A percentile compares a stretch with the other conserved stretches of the same genome.
These are phyloP conservation scores for Nymphalis polychloros DNA, from an alignment of 2,888 invertebrate species.

Conservation along the genomic window DNA sequence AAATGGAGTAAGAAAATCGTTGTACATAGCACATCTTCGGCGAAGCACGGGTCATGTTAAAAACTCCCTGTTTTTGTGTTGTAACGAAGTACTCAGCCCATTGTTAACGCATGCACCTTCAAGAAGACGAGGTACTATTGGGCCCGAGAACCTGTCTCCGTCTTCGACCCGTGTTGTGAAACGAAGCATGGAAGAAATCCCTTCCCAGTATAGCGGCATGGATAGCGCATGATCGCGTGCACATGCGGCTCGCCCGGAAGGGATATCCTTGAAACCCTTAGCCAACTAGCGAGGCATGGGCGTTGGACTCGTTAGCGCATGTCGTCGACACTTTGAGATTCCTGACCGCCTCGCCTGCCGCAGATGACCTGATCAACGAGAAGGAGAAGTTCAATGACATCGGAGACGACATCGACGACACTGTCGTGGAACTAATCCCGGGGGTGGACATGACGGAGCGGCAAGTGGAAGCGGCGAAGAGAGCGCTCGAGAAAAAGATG, in stretches of 20 bases:
- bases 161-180: constrained; percentile 22
- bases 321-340: constrained; percentile 32
- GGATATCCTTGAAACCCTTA: constrained; percentile 20
- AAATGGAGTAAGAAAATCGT: constrained; percentile 29
- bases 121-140: constrained; percentile 30
- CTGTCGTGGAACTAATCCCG: constrained; percentile 91
- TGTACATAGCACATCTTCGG: constrained; percentile 54
- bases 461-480: constrained; percentile 28
- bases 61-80: constrained; percentile 53
- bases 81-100: constrained; percentile 46
- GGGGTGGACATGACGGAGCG: constrained; percentile 74
- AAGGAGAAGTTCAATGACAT: constrained; percentile 96
- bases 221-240: constrained; percentile 50
- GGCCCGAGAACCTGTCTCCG: constrained; percentile 28
- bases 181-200: constrained; percentile 34
- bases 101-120: constrained; percentile 46
- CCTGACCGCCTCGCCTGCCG: constrained; percentile 55
- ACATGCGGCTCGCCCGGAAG: constrained; percentile 26
- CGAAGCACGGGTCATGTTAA: constrained; percentile 65
- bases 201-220: constrained; percentile 45
- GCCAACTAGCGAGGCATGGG: constrained; percentile 38
- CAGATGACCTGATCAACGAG: constrained; percentile 92
- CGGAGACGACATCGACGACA: constrained; percentile 95
- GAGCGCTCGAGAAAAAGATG: constrained; percentile 29
- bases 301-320: constrained; percentile 28